phyloP scores from a whole-genome alignment of 2,113 vertebrate genomes.

The Meleagris gallopavo region DNA sequence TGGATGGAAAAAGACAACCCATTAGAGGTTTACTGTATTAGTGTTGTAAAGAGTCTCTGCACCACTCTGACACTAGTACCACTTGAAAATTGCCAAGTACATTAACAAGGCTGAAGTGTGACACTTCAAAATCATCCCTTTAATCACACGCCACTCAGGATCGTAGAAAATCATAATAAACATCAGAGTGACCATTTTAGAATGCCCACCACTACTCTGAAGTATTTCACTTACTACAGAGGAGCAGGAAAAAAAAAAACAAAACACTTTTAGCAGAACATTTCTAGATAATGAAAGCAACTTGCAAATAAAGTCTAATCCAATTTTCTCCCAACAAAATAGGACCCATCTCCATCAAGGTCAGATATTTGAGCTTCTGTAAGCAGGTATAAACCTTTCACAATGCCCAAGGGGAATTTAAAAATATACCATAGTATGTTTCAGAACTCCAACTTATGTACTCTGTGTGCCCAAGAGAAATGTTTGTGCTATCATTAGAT shows the following conservation, averaged over 20 bases:
- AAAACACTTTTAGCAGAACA: not conserved
- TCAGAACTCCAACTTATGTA: not conserved
- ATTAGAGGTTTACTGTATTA: not conserved
- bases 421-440: not conserved
- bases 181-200: conserved; percentile 10
- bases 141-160: conserved; percentile 43
- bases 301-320: not conserved
- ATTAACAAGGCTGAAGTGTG: not conserved
- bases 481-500: not conserved
- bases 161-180: not conserved
- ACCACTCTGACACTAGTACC: not conserved
- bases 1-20: not conserved
- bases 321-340: not conserved
- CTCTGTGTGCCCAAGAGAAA: not conserved
- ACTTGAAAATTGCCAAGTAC: conserved; percentile 38
- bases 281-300: not conserved
- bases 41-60: not conserved
- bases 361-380: not conserved
- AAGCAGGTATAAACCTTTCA: not conserved
- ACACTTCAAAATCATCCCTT: conserved; percentile 30
- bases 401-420: not conserved
- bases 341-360: not conserved
- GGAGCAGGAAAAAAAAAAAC: not conserved
- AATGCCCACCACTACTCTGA: not conserved
- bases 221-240: not conserved